Evolutionary conservation across 2,888 invertebrate genomes (phyloP).

Genomic region (Crepidodera aurea): DNA sequence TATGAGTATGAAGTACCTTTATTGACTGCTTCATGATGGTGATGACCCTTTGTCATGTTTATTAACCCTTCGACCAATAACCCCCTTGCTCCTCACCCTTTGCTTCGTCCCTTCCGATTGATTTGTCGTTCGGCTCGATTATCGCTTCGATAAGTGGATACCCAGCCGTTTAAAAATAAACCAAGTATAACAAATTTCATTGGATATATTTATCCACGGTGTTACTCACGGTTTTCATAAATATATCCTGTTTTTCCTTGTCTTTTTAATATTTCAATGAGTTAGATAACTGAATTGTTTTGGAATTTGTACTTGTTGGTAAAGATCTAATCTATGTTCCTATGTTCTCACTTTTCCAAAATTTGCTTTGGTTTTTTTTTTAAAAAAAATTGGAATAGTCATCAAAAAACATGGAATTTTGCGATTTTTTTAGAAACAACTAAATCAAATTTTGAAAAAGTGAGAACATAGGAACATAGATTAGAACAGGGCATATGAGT

Average conservation of each 20-base stretch:
- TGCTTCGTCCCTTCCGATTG: constrained; percentile 42
- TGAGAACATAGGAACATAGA: too few species aligned
- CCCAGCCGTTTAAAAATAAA: constrained; percentile 43
- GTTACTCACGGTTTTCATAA: not conserved
- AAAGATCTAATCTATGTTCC: too few species aligned
- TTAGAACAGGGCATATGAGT: too few species aligned
- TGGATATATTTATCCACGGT: constrained; percentile 11
- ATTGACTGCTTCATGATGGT: constrained; percentile 50
- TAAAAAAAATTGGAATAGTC: too few species aligned
- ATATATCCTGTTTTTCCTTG: not conserved
- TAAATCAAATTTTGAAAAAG: too few species aligned
- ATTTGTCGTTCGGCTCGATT: constrained; percentile 45
- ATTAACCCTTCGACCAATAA: constrained; percentile 41
- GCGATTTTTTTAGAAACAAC: too few species aligned
- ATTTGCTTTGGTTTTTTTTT: too few species aligned
- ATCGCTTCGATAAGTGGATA: constrained; percentile 41
- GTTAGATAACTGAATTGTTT: too few species aligned
- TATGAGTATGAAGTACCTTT: constrained; percentile 39
- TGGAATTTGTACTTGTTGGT: too few species aligned
- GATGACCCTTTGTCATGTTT: constrained; percentile 57
- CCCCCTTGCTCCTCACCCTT: not conserved
- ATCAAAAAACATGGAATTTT: too few species aligned
- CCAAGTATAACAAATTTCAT: constrained; percentile 25
- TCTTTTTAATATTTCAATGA: too few species aligned
- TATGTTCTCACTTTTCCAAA: too few species aligned